A percentile compares a stretch with the other conserved stretches of the same genome.
Conservation (phyloP, 92 coral and sea anemone genomes). For the Bergia sp. region DNA sequence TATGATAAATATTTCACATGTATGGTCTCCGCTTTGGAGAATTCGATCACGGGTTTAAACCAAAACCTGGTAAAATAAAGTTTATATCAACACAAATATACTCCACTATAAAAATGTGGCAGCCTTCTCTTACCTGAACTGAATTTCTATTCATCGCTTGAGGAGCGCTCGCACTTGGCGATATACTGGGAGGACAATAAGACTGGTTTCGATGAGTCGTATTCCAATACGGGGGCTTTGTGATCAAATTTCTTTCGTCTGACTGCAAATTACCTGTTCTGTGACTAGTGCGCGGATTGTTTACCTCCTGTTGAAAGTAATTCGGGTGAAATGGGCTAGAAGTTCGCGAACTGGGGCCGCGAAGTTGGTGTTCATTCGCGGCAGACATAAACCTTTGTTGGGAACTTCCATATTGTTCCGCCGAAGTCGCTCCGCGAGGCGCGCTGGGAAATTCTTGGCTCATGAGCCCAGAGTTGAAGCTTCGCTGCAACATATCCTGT, state of each 20-base stretch:
- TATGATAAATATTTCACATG: slow-evolving; percentile 90
- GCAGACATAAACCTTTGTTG: slow-evolving; percentile 91
- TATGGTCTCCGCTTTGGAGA: slow-evolving; percentile 53
- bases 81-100: slow-evolving; percentile 40
- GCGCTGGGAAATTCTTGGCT: slow-evolving; percentile 76
- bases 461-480: slow-evolving; percentile 65
- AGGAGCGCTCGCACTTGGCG: slow-evolving; percentile 67
- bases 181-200: slow-evolving; percentile 59
- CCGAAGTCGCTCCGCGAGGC: slow-evolving; percentile 80
- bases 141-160: slow-evolving; percentile 70
- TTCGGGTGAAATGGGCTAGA: slow-evolving; percentile 76
- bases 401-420: slow-evolving; percentile 88
- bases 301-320: slow-evolving; percentile 81
- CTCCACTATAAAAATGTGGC: slow-evolving; percentile 45
- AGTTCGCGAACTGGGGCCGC: slow-evolving; percentile 77
- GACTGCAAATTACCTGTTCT: slow-evolving; percentile 70
- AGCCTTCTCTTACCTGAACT: slow-evolving; percentile 75
- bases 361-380: slow-evolving; percentile 73
- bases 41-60: slow-evolving; percentile 28
- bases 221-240: slow-evolving; percentile 48
- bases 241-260: slow-evolving; percentile 82
- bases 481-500: slow-evolving; percentile 83
- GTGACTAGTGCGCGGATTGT: slow-evolving; percentile 65
- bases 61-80: slow-evolving; percentile 18
- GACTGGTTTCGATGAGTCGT: slow-evolving; percentile 43